Percentiles rank a stretch among this genome's conserved stretches.
phyloP scores from a whole-genome alignment of 1,140 invertebrate genomes.

The Achroia grisella region DNA sequence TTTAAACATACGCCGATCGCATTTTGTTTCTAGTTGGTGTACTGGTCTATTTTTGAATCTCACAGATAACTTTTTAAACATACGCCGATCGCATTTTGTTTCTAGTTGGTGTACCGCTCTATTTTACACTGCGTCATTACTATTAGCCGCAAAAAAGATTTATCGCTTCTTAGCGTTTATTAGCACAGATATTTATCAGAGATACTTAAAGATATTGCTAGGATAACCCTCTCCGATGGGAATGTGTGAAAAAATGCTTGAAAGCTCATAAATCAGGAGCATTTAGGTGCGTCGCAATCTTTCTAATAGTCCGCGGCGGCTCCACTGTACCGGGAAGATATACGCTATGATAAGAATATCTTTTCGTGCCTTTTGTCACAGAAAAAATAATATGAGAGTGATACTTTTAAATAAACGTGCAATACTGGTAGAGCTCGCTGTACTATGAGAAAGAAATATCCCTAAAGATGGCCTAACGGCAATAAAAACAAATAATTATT shows the following conservation, averaged over 20 bases:
- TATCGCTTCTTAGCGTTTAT: slow-evolving; percentile 61
- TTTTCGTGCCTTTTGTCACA: too few species aligned
- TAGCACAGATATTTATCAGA: slow-evolving; percentile 63
- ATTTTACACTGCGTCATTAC: slow-evolving; percentile 13
- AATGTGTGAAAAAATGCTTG: slow-evolving; percentile 30
- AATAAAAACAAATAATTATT: too few species aligned
- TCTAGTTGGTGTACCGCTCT: background rate
- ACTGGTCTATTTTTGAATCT: too few species aligned
- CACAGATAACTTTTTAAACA: too few species aligned
- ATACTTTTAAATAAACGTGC: too few species aligned
- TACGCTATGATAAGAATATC: background rate
- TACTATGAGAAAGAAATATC: too few species aligned
- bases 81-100: background rate
- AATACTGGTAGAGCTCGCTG: too few species aligned
- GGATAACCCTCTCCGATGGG: slow-evolving; percentile 22
- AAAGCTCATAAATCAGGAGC: slow-evolving; percentile 39
- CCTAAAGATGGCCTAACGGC: too few species aligned
- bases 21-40: too few species aligned
- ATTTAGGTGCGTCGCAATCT: slow-evolving; percentile 23
- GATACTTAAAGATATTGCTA: slow-evolving; percentile 58
- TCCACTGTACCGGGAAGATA: background rate
- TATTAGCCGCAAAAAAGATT: slow-evolving; percentile 53
- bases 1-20: too few species aligned
- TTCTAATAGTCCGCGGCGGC: slow-evolving; percentile 24
- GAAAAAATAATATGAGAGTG: too few species aligned